A percentile compares a stretch with the other conserved stretches of the same genome.
Evolutionary conservation across 2,888 invertebrate species (phyloP).

Genomic region (Nymphalis polychloros): DNA sequence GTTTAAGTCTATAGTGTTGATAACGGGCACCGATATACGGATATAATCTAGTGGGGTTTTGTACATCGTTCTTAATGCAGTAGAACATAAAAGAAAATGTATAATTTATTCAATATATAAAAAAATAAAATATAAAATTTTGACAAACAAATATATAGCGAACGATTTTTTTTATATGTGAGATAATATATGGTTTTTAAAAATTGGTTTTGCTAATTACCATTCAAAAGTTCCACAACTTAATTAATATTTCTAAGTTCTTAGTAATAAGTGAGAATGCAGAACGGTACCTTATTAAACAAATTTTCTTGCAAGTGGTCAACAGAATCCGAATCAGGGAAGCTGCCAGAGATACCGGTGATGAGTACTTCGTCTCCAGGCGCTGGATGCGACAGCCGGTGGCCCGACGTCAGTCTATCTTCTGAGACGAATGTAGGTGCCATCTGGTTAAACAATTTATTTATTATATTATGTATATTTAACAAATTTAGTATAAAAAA

Average conservation of each 20-base stretch:
- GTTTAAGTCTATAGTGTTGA: no score
- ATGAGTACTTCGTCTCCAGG: conserved; percentile 85
- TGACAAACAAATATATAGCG: neutral
- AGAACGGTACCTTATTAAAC: conserved; percentile 82
- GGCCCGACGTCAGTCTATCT: conserved; percentile 75
- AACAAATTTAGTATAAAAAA: no score
- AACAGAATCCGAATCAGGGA: conserved; percentile 89
- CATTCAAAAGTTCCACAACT: no score
- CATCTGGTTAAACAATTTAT: conserved; percentile 53
- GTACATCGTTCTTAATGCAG: no score
- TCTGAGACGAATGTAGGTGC: conserved; percentile 64
- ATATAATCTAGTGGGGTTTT: no score
- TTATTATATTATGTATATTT: neutral
- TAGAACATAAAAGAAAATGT: no score
- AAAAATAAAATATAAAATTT: no score
- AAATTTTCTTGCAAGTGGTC: conserved; percentile 86
- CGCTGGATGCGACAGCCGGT: conserved; percentile 78
- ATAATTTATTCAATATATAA: no score
- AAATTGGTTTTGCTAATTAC: no score
- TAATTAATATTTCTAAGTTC: no score
- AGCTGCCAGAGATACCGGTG: conserved; percentile 86
- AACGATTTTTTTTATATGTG: neutral
- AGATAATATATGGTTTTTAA: neutral
- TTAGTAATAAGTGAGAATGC: no score
- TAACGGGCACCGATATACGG: no score